These are phyloP conservation scores for Babyrousa celebensis DNA, from an alignment of 2,797 vertebrate genomes.

Conservation along the genomic window DNA sequence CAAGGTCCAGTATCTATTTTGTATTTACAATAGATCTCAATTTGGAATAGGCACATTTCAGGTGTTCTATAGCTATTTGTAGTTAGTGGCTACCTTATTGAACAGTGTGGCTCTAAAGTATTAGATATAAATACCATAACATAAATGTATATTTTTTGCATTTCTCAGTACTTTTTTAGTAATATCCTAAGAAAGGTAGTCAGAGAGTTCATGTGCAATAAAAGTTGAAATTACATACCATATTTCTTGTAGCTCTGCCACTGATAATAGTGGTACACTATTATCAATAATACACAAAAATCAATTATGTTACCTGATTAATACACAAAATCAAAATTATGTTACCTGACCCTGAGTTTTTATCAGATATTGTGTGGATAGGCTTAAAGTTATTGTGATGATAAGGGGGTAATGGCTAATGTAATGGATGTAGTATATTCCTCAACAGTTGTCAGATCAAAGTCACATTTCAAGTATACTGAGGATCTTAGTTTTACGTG, in stretches of 20 bases:
- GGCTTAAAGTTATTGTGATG: constrained; percentile 47
- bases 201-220: background rate
- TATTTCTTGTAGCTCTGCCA: constrained; percentile 32
- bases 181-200: constrained; percentile 11
- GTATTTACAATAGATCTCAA: background rate
- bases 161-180: constrained; percentile 43
- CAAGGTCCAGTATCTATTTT: constrained; percentile 51
- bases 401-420: constrained; percentile 22
- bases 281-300: no score
- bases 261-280: background rate
- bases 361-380: background rate
- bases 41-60: constrained; percentile 51
- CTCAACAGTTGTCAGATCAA: constrained; percentile 29
- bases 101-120: background rate
- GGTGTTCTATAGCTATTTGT: background rate
- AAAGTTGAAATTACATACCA: background rate
- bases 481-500: constrained; percentile 47
- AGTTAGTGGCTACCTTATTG: constrained; percentile 1
- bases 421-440: background rate
- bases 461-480: constrained; percentile 29
- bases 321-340: constrained; percentile 61
- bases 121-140: background rate
- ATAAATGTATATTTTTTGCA: constrained; percentile 56
- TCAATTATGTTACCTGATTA: background rate
- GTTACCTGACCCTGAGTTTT: constrained; percentile 45